Base-by-base conservation (phyloP, 2,888 invertebrate genomes). In the Tenthredo distinguenda region DNA sequence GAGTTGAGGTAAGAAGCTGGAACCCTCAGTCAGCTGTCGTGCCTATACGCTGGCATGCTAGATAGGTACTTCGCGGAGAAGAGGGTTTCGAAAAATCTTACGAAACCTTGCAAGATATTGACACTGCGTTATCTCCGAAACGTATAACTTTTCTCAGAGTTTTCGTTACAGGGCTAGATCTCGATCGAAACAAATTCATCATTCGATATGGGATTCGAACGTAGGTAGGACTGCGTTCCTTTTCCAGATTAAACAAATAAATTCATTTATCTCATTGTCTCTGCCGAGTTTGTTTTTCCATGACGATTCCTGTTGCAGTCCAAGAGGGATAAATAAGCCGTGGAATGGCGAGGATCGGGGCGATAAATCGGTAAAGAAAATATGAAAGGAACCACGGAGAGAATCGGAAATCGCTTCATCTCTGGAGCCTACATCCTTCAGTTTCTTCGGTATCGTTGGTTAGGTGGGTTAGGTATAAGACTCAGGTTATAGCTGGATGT, bases 361-460 rank as follows among this genome's bases (percentile, higher is more conserved):
- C 40, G 74, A 74, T 74, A 43, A 74, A 74, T 40, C 74, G 74
- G 74, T 12, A 74, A 10, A 74, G 40, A 74, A 74, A 74, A 74
- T 74, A 43, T 74, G 43, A 18, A 4, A 74, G 74, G 6, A 43
- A 74, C 50, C 18, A 50, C 10, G 2, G 18, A 55, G 40, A 21
- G 62, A 81, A 81, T 81, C 81, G 65, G 62, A 81, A 81, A 62
- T 40, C 81, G 81, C 62, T 81, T 10, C 62, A 62, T 43, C 81
- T 81, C 81, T 37, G 40, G 62, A 55, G 58, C 62, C 81, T 81
- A 58, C 34, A 62, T 81, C 62, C 81, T 34, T 62, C 37, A 65
- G 62, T 62, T 81, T 37, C 10, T 62, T 62, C 21, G 37, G 81
- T 77, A 31, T 77, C 26, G 4, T 68, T 6, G 15, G 68, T 68